Evolutionary conservation across 2,888 invertebrate species (phyloP), one percentile per base, ranked within the genome.

Genomic region (Erpobdella octoculata): DNA sequence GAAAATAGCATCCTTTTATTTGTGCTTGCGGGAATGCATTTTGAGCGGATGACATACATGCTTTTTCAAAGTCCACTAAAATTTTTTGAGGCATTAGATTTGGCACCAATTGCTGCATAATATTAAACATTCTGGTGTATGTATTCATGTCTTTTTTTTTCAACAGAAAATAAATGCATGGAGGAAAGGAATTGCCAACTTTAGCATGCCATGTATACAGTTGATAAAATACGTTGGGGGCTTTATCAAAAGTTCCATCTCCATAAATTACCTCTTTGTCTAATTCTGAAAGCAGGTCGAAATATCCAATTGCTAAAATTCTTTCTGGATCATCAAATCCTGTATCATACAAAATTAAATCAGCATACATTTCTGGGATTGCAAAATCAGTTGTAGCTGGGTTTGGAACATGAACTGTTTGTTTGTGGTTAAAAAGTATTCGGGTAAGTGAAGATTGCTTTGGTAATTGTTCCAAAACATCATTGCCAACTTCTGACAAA

Each of bases 11-110:
- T 31, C 61, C 61, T 18, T 25, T 31, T 15, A 61, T 28, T 6
- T 25, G 21, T 61, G 61, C 61, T 3, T 61, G 18, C 25, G 61
- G 65, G 36, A 36, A 65, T 2, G 65, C 65, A 65, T 18, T 36
- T 12, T 37, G 18, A 4, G 25, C 35, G 28, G 65, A 31, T n/a
- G 12, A 3, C 15, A 35, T 8, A 35, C 35, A 35, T n/a, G 53
- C 68, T 28, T 33, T 53, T 68, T 53, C 68, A 53, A 68, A 41
- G n/a, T 53, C 68, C 18, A 68, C 28, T 6, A 59, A 31, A 31
- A 59, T 25, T 21, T 31, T 59, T 28, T 59, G 59, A 2, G 59
- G 59, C 2, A 28, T 15, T 28, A 59, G 59, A 28, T 25, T 59
- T 6, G 59, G 21, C 21, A 59, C 21, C 21, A 59, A 5, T 15